Conservation (phyloP, 2,888 invertebrate genomes). For the Lasioglossum lativentre region DNA sequence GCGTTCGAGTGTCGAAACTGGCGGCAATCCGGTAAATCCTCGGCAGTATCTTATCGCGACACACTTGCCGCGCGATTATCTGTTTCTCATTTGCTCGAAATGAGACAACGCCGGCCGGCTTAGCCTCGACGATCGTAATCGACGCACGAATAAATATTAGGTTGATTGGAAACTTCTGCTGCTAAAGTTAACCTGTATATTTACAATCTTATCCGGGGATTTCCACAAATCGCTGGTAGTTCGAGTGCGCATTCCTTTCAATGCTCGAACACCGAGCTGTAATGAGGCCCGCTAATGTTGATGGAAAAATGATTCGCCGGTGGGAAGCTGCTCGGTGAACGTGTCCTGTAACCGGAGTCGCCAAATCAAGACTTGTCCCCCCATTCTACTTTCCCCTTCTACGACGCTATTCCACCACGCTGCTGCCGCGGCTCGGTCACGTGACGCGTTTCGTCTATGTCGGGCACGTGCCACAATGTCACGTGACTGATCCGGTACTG, state of each 20-base stretch:
- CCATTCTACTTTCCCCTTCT: too few relatives aligned
- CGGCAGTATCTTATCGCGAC: conserved; percentile 41
- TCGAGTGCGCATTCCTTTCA: background rate
- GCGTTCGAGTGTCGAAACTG: conserved; percentile 33
- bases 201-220: background rate
- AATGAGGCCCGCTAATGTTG: background rate
- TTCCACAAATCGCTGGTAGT: background rate
- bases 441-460: too few relatives aligned
- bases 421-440: too few relatives aligned
- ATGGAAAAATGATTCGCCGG: background rate
- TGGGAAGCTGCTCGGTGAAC: background rate
- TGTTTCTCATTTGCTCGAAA: conserved; percentile 21
- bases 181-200: background rate
- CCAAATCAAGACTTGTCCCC: too few relatives aligned
- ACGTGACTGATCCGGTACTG: too few relatives aligned
- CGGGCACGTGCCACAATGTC: too few relatives aligned
- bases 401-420: too few relatives aligned
- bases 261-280: background rate
- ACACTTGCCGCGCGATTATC: conserved; percentile 19
- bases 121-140: background rate
- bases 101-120: background rate
- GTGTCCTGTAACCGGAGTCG: too few relatives aligned
- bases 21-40: conserved; percentile 10
- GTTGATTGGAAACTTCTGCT: background rate
- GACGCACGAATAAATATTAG: conserved; percentile 11